Conservation (phyloP, 2,888 invertebrate genomes). For the Xestobium rufovillosum region DNA sequence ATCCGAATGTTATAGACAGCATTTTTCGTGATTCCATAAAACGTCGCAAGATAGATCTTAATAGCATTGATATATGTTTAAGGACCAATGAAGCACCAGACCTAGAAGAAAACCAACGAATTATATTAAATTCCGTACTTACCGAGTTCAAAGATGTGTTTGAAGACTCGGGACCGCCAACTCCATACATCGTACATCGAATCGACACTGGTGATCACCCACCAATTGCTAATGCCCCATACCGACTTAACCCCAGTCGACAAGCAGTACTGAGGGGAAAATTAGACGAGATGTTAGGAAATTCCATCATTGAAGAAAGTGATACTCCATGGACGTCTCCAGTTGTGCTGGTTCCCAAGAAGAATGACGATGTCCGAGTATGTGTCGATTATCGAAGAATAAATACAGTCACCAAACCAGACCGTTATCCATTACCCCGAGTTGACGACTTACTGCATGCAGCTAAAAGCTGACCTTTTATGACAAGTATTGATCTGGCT, state of each 20-base stretch:
- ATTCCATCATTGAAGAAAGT: conserved; percentile 22
- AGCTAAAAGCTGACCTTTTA: too few species aligned
- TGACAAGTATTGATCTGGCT: conserved; percentile 27
- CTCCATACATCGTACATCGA: conserved; percentile 11
- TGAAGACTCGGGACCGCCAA: conserved; percentile 12
- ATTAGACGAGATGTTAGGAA: conserved; percentile 21
- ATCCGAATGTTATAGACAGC: conserved; percentile 9
- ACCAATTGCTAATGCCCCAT: conserved; percentile 16
- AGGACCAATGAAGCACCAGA: background rate
- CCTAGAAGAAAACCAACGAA: background rate
- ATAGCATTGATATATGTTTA: too few species aligned
- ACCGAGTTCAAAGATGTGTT: conserved; percentile 11
- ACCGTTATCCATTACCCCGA: conserved; percentile 21
- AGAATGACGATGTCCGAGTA: conserved; percentile 28
- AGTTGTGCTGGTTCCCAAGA: conserved; percentile 32
- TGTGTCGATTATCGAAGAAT: conserved; percentile 20
- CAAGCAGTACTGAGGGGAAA: conserved; percentile 10
- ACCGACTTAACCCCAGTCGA: too few species aligned
- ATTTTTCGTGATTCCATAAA: conserved; percentile 14
- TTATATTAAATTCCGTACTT: background rate
- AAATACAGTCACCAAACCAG: conserved; percentile 19
- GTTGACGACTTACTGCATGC: too few species aligned
- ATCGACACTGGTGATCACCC: conserved; percentile 12
- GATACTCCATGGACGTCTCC: conserved; percentile 32
- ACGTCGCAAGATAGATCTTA: too few species aligned